These are phyloP conservation scores for Scomber japonicus DNA, from an alignment of 2,113 vertebrate species.

Conservation along the genomic window DNA sequence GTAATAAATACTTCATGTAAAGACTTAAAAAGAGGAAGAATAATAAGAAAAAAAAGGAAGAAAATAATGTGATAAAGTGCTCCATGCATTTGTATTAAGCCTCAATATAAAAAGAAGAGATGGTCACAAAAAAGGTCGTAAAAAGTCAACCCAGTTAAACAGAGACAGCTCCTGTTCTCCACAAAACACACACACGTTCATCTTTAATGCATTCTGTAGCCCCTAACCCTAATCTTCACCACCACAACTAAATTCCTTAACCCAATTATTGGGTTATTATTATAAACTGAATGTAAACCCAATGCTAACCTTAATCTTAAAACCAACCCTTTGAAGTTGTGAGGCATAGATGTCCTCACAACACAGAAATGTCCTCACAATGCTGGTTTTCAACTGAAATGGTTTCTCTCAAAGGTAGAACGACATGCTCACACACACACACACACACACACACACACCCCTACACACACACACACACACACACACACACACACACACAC, in stretches of 20 bases:
- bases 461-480: background rate
- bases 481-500: background rate
- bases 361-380: no score
- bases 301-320: background rate
- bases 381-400: no score
- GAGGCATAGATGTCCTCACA: no score
- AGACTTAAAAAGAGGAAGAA: background rate
- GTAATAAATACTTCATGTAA: background rate
- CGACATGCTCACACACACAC: background rate
- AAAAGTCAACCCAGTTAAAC: background rate
- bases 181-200: no score
- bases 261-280: no score
- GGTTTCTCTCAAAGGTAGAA: no score
- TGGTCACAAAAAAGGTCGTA: background rate
- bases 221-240: no score
- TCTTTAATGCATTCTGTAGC: no score
- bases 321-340: no score
- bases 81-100: constrained; percentile 42
- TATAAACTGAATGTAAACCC: no score
- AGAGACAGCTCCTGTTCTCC: background rate
- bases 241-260: no score
- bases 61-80: constrained; percentile 43
- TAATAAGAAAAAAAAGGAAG: background rate
- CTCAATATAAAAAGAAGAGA: background rate
- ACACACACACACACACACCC: background rate